phyloP scores from a whole-genome alignment of 2,113 vertebrate species.

The Ardeotis arabs region DNA sequence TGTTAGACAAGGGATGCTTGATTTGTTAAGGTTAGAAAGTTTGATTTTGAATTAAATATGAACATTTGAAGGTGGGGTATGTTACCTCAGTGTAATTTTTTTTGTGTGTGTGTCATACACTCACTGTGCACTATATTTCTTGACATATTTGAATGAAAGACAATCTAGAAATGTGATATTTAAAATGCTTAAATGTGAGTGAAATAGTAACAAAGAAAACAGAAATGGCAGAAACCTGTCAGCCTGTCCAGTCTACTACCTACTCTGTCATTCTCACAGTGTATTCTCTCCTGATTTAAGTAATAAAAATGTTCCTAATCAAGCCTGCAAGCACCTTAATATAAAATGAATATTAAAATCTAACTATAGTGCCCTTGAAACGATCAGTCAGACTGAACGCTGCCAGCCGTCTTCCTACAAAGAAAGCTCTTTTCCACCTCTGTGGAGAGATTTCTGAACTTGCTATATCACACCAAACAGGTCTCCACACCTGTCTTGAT shows the following conservation, averaged over 20 bases:
- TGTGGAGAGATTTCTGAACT: background rate
- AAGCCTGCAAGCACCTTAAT: conserved; percentile 12
- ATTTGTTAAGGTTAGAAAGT: conserved; percentile 44
- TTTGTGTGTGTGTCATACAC: background rate
- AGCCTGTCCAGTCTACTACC: background rate
- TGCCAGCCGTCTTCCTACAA: background rate
- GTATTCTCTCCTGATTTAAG: background rate
- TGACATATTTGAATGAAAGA: background rate
- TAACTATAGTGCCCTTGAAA: conserved; percentile 26
- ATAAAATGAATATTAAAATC: conserved; percentile 45
- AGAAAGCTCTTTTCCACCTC: background rate
- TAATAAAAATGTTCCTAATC: conserved; percentile 2
- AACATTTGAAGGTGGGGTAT: conserved; percentile 21
- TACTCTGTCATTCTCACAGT: background rate
- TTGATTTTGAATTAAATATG: conserved; percentile 43
- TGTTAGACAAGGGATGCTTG: conserved; percentile 21
- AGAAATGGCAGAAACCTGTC: background rate
- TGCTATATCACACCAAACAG: background rate
- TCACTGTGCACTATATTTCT: background rate
- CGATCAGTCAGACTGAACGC: background rate
- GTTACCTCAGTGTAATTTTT: conserved; percentile 11
- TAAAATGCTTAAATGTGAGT: background rate
- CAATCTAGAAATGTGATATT: background rate
- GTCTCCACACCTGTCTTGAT: background rate
- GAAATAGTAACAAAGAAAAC: conserved; percentile 20